These are phyloP conservation scores for Spheniscus humboldti DNA, from an alignment of 2,797 vertebrate species.

Conservation along the genomic window DNA sequence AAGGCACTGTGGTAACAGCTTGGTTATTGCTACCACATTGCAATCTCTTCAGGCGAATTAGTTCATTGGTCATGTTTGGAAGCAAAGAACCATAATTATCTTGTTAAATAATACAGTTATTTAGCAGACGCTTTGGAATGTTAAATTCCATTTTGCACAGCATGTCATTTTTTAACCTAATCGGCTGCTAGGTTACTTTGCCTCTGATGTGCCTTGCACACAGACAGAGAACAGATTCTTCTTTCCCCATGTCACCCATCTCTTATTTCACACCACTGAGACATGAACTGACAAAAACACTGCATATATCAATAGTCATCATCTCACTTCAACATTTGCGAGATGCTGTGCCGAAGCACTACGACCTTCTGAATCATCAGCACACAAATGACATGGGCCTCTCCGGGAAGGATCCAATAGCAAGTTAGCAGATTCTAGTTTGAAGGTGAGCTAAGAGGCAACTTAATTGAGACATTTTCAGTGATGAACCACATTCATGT, in stretches of 20 bases:
- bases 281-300: conserved; percentile 5
- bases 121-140: neutral
- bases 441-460: neutral
- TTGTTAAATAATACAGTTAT: conserved; percentile 45
- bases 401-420: neutral
- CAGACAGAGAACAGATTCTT: conserved; percentile 23
- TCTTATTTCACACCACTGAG: conserved; percentile 23
- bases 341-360: neutral
- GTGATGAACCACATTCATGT: neutral
- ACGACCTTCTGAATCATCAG: neutral
- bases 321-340: neutral
- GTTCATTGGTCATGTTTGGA: conserved; percentile 37
- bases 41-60: conserved; percentile 9
- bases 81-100: conserved; percentile 29
- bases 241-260: neutral
- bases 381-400: accelerated
- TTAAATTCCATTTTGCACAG: conserved; percentile 21
- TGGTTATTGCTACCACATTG: conserved; percentile 25
- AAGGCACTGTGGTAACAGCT: conserved; percentile 22
- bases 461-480: neutral
- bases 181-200: neutral
- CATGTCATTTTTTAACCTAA: conserved; percentile 20
- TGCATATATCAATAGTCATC: neutral
- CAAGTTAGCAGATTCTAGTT: neutral
- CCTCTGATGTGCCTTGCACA: neutral